Base-by-base conservation (phyloP, 2,113 vertebrate genomes). In the Rhinogobius similis region DNA sequence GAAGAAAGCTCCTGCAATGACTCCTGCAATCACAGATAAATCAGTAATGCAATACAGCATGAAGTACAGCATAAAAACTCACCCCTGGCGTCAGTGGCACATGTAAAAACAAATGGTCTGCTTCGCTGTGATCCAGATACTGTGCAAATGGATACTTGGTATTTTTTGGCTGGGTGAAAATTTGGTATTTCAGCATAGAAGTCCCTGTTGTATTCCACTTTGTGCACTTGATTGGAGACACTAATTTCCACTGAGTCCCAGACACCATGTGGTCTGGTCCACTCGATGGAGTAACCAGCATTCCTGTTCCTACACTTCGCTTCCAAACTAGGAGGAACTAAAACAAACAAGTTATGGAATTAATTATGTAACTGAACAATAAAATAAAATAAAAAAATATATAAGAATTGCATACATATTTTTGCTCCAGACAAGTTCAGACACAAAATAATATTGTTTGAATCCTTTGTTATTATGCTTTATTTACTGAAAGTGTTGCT, bases 11-110 rank as follows among this genome's bases (percentile, higher is more conserved):
- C 92, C 91, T 12, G 81, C 87, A 67, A 93, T 91, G 55, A 93
- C 90, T 23, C 87, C 92, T 94, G 26, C 3, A 73, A 29, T 53
- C 11, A 50, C 46, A 58, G 24, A 58, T 38, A 62, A 26, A 4
- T 14, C 4, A n/a, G 14, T 18, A 61, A 38, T 14, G 6, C 2
- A 32, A 27, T 61, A 29, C 23, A 26, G 26, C 14, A 13, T n/a
- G n/a, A n/a, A n/a, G n/a, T n/a, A n/a, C n/a, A n/a, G n/a, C 9
- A 13, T 38, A 21, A 39, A 8, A 27, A 74, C 85, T 87, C 67
- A 93, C 92, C 91, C 27, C 79, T 81, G 46, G 84, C 75, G 71
- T 92, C 83, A 65, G 92, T 92, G 0, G 5, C 1, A 32, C 92
- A 94, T 5, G 0, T 2, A 62, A 89, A 72, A 32, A 59, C 14